A percentile compares a stretch with the other conserved stretches of the same genome.
These are phyloP conservation scores for Dinothrombium tinctorium DNA, from an alignment of 1,140 invertebrate species.

Conservation along the genomic window DNA sequence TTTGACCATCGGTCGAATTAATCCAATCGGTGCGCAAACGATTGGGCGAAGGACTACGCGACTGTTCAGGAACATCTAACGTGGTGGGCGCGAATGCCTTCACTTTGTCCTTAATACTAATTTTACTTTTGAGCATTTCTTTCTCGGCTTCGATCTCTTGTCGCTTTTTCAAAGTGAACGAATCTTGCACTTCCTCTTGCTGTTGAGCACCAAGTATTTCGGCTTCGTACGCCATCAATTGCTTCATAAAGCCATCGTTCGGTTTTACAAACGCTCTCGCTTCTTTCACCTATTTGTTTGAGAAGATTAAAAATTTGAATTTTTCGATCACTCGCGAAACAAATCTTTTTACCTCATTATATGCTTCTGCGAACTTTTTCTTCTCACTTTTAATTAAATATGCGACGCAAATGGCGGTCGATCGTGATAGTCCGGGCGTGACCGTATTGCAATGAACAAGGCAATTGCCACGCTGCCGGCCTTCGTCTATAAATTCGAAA, in stretches of 20 bases:
- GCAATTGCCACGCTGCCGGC: slow-evolving; percentile 30
- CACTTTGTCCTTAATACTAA: neutral
- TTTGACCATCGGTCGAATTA: neutral
- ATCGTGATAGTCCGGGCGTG: slow-evolving; percentile 49
- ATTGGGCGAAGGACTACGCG: neutral
- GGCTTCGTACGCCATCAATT: slow-evolving; percentile 26
- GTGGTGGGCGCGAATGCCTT: neutral
- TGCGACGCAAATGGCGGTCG: slow-evolving; percentile 51
- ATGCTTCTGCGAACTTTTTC: slow-evolving; percentile 40
- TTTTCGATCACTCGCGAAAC: neutral
- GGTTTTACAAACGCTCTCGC: slow-evolving; percentile 40
- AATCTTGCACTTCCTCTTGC: slow-evolving; percentile 9
- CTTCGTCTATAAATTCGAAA: slow-evolving; percentile 21
- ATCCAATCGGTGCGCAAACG: neutral
- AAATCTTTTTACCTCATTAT: slow-evolving; percentile 18
- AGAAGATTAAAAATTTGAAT: too few relatives aligned
- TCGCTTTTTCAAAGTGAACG: slow-evolving; percentile 18
- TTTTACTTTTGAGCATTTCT: slow-evolving; percentile 14
- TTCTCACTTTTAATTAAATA: slow-evolving; percentile 47
- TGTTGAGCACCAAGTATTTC: slow-evolving; percentile 11
- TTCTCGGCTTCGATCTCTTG: slow-evolving; percentile 28
- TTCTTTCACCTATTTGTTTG: slow-evolving; percentile 31
- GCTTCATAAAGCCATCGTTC: slow-evolving; percentile 49
- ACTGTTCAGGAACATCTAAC: neutral
- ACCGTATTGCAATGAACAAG: slow-evolving; percentile 61